Evolutionary conservation across 2,797 vertebrate species (phyloP).

Genomic region (Amazona finschi): DNA sequence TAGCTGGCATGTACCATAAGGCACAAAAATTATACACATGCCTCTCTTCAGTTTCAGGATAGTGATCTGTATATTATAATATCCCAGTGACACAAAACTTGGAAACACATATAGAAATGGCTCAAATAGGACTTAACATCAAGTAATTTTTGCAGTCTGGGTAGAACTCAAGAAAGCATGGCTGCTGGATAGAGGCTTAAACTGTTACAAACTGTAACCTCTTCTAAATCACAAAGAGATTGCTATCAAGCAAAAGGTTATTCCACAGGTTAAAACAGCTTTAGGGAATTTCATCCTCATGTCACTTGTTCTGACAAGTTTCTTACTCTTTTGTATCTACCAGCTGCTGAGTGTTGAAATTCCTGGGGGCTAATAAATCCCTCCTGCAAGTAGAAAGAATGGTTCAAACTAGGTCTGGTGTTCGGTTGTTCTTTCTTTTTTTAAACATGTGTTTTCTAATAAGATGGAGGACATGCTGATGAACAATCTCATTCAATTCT

Average conservation of each 20-base stretch:
- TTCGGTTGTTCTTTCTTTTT: background rate
- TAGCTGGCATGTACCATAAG: background rate
- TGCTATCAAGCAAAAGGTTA: background rate
- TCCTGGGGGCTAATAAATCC: background rate
- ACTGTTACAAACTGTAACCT: background rate
- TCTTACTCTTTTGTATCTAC: background rate
- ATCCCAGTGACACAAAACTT: background rate
- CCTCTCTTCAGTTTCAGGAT: background rate
- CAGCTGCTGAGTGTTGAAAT: background rate
- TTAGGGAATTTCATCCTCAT: background rate
- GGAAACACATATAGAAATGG: background rate
- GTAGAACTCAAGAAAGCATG: background rate
- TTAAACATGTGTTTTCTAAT: background rate
- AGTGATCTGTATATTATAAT: background rate
- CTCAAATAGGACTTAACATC: background rate
- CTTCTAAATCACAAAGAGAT: background rate
- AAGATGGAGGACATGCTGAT: background rate
- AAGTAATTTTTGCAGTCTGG: background rate
- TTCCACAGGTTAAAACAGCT: conserved; percentile 25
- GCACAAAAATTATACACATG: background rate
- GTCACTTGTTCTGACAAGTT: conserved; percentile 16
- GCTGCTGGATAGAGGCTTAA: background rate
- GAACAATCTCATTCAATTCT: background rate
- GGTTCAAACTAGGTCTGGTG: background rate
- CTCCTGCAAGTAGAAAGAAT: background rate